Evolutionary conservation across 1,140 invertebrate genomes (phyloP).

Genomic region (Philotrypesis tridentata): DNA sequence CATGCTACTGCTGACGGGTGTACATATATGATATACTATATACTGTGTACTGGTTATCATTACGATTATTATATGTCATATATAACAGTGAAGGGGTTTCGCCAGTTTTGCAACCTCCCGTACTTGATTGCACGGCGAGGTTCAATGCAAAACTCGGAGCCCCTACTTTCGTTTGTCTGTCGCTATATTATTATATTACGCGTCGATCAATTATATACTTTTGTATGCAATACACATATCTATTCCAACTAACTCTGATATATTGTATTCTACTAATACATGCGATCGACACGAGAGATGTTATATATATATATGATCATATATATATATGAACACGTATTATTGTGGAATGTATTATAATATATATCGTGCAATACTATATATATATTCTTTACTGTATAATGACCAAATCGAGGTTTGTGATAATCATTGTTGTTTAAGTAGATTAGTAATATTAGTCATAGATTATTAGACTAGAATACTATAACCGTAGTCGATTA

Average conservation of each 20-base stretch:
- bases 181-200: no score
- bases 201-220: not conserved
- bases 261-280: not conserved
- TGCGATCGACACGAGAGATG: not conserved
- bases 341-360: slow-evolving; percentile 17
- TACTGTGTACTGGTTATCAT: not conserved
- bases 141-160: slow-evolving; percentile 32
- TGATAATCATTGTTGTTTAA: slow-evolving; percentile 46
- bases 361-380: slow-evolving; percentile 2
- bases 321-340: not conserved
- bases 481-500: not conserved
- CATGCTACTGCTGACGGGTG: not conserved
- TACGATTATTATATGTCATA: not conserved
- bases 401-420: slow-evolving; percentile 38
- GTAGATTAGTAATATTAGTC: slow-evolving; percentile 35
- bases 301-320: not conserved
- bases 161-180: not conserved
- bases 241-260: not conserved
- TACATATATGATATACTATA: not conserved
- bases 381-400: slow-evolving; percentile 18
- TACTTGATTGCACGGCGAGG: no score
- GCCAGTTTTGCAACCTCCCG: no score
- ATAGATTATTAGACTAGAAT: slow-evolving; percentile 17
- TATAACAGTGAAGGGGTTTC: not conserved
- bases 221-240: not conserved